These are phyloP conservation scores for Rhinolophus ferrumequinum DNA, from an alignment of 2,113 vertebrate genomes.

Conservation along the genomic window DNA sequence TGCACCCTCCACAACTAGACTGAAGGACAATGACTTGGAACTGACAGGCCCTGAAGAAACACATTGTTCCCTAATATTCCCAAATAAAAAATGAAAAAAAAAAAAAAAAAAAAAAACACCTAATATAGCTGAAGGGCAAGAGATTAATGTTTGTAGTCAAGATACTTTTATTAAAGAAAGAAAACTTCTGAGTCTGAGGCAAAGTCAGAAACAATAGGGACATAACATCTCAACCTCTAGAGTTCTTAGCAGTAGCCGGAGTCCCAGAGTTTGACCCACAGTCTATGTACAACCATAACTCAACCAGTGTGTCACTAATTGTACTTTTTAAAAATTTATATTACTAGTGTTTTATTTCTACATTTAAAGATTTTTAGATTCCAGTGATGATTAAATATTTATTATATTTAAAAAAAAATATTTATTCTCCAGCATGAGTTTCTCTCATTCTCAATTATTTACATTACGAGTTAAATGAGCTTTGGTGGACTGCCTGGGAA, in stretches of 20 bases:
- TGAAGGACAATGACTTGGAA: too few relatives aligned
- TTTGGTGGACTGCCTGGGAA: constrained; percentile 48
- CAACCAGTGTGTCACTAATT: background rate
- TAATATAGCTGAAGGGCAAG: background rate
- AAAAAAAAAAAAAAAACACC: background rate
- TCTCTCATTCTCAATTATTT: background rate
- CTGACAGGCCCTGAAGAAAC: too few relatives aligned
- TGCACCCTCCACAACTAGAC: too few relatives aligned
- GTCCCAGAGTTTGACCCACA: background rate
- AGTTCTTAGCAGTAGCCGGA: background rate
- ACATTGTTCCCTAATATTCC: too few relatives aligned
- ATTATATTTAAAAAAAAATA: constrained; percentile 39
- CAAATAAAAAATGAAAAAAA: too few relatives aligned
- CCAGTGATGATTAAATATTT: background rate
- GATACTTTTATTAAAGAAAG: background rate
- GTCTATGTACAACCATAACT: background rate
- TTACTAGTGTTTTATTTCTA: background rate
- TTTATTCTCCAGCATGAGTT: background rate
- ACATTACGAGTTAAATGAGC: background rate
- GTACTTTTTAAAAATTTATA: background rate
- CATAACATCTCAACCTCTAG: background rate
- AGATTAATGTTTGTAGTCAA: background rate
- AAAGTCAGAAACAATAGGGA: background rate
- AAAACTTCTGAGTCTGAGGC: background rate
- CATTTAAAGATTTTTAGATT: constrained; percentile 16